These are phyloP conservation scores for Triplophysa dalaica DNA, from an alignment of 2,113 vertebrate genomes.

Conservation along the genomic window DNA sequence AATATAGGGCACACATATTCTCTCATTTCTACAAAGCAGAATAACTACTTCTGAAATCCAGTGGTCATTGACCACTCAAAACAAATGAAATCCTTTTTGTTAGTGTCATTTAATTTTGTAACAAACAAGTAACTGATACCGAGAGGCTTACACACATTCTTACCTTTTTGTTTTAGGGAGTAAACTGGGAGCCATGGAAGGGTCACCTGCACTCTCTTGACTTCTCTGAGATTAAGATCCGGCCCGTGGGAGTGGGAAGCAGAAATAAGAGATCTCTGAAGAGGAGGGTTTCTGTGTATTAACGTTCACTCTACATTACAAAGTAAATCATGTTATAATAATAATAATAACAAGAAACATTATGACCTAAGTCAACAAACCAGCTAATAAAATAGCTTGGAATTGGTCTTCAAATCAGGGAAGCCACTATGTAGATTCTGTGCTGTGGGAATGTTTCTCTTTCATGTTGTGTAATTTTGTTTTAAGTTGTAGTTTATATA, in stretches of 20 bases:
- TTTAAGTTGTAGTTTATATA: background rate
- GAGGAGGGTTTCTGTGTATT: constrained; percentile 54
- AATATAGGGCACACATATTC: too few species aligned
- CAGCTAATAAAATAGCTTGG: background rate
- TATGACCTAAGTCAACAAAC: background rate
- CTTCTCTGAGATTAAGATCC: constrained; percentile 85
- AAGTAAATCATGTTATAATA: background rate
- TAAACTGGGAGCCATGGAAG: constrained; percentile 93
- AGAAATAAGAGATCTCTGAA: constrained; percentile 72
- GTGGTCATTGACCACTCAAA: background rate
- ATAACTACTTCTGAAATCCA: background rate
- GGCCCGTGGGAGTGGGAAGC: constrained; percentile 63
- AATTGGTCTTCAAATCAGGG: background rate
- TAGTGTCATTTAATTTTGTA: background rate
- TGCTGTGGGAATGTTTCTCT: background rate
- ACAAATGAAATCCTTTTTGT: background rate
- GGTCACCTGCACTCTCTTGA: constrained; percentile 86
- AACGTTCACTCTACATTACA: background rate
- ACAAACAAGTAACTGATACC: too few species aligned
- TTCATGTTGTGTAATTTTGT: background rate
- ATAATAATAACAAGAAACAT: background rate
- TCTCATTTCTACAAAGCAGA: background rate
- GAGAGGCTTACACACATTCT: background rate
- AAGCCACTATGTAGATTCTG: constrained; percentile 17
- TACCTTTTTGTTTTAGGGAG: constrained; percentile 67